Evolutionary conservation across 2,797 vertebrate species (phyloP).

Genomic region (Dicrostonyx torquatus): DNA sequence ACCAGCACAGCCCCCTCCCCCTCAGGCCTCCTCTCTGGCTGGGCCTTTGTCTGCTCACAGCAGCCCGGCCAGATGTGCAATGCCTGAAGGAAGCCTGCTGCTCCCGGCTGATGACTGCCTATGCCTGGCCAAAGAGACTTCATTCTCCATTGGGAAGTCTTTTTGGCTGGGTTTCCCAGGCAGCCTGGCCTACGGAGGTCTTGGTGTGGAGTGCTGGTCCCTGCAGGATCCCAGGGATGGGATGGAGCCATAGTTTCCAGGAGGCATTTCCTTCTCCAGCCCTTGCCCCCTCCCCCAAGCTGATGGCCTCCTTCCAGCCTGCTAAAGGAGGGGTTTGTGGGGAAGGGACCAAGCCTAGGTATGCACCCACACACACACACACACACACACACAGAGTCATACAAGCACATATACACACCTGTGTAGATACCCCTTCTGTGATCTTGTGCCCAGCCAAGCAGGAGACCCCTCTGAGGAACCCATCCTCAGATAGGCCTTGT

Average conservation of each 20-base stretch:
- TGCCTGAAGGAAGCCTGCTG: neutral
- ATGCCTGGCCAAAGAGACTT: neutral
- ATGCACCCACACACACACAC: neutral
- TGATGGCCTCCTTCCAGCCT: conserved; percentile 56
- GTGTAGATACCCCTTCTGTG: neutral
- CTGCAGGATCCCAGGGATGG: conserved; percentile 23
- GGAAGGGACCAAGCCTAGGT: neutral
- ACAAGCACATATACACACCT: neutral
- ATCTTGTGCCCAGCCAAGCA: neutral
- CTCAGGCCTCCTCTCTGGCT: neutral
- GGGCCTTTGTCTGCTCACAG: conserved; percentile 48
- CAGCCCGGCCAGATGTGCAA: neutral
- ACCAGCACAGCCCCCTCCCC: neutral
- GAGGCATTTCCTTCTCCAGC: conserved; percentile 64
- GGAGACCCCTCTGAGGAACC: neutral
- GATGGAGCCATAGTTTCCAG: conserved; percentile 43
- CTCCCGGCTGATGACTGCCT: neutral
- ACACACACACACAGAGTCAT: neutral
- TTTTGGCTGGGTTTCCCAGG: neutral
- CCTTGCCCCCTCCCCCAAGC: neutral
- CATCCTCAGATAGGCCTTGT: neutral
- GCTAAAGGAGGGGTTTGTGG: neutral
- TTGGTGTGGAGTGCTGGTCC: neutral
- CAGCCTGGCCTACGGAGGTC: neutral
- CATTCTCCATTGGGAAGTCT: neutral